phyloP scores from a whole-genome alignment of 2,113 vertebrate species.

The Atlantisia rogersi region DNA sequence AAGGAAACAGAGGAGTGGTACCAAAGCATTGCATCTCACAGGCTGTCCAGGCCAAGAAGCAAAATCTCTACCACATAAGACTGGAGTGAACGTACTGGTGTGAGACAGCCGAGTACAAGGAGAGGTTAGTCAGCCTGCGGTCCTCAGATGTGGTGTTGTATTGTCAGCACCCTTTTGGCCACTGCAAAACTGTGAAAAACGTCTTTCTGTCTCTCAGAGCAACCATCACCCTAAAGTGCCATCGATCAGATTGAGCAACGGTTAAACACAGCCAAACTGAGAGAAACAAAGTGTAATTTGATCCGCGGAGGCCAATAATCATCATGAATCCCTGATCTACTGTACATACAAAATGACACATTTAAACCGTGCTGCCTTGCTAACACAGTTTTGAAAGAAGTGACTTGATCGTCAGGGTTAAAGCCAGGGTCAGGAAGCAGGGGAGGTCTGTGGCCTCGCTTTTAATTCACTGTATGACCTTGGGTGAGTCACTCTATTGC shows the following conservation, averaged over 20 bases:
- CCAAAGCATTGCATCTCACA: not conserved
- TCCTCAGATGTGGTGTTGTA: not conserved
- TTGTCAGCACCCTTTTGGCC: not conserved
- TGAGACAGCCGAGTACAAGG: not conserved
- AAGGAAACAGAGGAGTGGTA: not conserved
- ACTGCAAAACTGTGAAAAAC: not conserved
- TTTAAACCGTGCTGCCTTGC: not conserved
- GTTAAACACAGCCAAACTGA: slow-evolving; percentile 8
- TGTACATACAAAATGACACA: not conserved
- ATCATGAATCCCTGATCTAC: not conserved
- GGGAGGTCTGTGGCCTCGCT: slow-evolving; percentile 6
- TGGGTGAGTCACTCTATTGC: slow-evolving; percentile 1
- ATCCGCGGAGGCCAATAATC: slow-evolving; percentile 31
- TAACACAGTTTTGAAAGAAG: not conserved
- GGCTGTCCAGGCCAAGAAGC: not conserved
- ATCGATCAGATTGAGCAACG: not conserved
- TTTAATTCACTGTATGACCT: slow-evolving; percentile 47
- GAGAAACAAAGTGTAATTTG: slow-evolving; percentile 47
- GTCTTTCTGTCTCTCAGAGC: not conserved
- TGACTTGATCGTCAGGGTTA: not conserved
- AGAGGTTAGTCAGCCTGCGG: not conserved
- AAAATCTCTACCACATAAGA: not conserved
- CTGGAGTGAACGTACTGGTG: not conserved
- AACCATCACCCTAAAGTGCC: slow-evolving; percentile 1
- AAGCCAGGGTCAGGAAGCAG: not conserved